Base-by-base conservation (phyloP, 2,888 invertebrate genomes). In the Selenia dentaria region DNA sequence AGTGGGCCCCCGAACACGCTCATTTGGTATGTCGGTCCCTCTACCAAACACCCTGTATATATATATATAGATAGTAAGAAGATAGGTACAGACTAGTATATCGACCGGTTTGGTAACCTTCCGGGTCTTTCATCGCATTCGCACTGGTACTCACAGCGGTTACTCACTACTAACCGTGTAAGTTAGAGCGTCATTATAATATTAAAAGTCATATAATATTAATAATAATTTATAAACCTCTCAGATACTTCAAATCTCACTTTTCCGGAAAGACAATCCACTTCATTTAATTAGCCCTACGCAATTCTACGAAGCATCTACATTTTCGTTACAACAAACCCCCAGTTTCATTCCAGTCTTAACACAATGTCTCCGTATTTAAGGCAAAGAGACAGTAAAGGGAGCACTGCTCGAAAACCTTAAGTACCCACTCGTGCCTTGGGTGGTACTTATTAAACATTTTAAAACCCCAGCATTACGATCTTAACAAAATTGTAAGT, bases 391-490 rank as follows among this genome's bases (percentile, higher is more conserved):
- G 38, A 47, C 47, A 42, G 50, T 54, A 47, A 51, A 52, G 37
- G 46, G 47, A 49, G 46, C 36, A 52, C 29, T 35, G 38, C 48
- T 51, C 39, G 49, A 53, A 56, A 50, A 43, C 48, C 48, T 51
- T 56, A 51, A 57, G 53, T 25, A 57, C 46, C 38, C 50, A 53
- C 53, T 38, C 31, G 44, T 27, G 46, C 39, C 42, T 46, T 46
- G 39, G 54, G 58, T 47, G 59, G 43, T 60, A 40, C 62, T 68
- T 71, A 71, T 66, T 73, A 71, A 69, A 66, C 64, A 64, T 65
- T 71, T 70, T 64, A 65, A 74, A 70, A 47, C 53, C 54, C 50
- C 38, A 50, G 51, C 50, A 51, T 54, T 39, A 54, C 52, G 46
- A 51, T 47, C 32, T 49, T 45, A 29, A 53, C 59, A 49, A 68